A percentile compares a stretch with the other conserved stretches of the same genome.
Conservation (phyloP, 1,140 invertebrate species). For the Trichoplusia ni region DNA sequence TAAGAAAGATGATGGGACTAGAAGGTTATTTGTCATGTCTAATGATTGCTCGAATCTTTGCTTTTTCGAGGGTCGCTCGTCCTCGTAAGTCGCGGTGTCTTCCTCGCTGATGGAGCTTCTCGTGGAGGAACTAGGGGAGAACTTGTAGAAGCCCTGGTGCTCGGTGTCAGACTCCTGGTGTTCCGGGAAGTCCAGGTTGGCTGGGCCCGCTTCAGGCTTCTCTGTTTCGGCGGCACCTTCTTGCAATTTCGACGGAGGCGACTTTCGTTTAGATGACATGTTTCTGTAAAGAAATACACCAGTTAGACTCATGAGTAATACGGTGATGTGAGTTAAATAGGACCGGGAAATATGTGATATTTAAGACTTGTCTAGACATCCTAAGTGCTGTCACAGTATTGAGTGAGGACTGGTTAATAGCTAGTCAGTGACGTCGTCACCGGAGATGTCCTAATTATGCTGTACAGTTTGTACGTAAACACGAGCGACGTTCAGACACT, state of each 20-base stretch:
- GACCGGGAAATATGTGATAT: neutral
- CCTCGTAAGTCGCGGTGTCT: slow-evolving; percentile 81
- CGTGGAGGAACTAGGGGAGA: slow-evolving; percentile 82
- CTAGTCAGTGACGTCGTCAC: neutral
- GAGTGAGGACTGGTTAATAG: slow-evolving; percentile 4
- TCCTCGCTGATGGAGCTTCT: slow-evolving; percentile 84
- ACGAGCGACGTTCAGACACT: neutral
- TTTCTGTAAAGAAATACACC: slow-evolving; percentile 83
- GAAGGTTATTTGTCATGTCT: slow-evolving; percentile 81
- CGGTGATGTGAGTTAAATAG: neutral
- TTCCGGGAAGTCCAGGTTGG: slow-evolving; percentile 72
- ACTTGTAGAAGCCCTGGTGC: slow-evolving; percentile 79
- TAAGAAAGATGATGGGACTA: slow-evolving; percentile 79
- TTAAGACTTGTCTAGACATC: neutral
- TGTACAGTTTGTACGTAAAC: neutral
- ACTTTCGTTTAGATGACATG: slow-evolving; percentile 97
- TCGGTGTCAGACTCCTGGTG: slow-evolving; percentile 69
- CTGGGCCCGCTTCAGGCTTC: slow-evolving; percentile 73
- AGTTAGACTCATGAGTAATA: slow-evolving; percentile 15
- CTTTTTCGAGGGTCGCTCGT: slow-evolving; percentile 81
- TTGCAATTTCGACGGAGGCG: slow-evolving; percentile 93
- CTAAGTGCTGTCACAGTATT: slow-evolving; percentile 12
- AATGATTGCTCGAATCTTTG: slow-evolving; percentile 75
- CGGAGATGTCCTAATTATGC: slow-evolving; percentile 12
- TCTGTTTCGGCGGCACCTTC: slow-evolving; percentile 86